A percentile compares a stretch with the other conserved stretches of the same genome.
phyloP scores from a whole-genome alignment of 2,113 vertebrate genomes.

The Sturnus vulgaris region DNA sequence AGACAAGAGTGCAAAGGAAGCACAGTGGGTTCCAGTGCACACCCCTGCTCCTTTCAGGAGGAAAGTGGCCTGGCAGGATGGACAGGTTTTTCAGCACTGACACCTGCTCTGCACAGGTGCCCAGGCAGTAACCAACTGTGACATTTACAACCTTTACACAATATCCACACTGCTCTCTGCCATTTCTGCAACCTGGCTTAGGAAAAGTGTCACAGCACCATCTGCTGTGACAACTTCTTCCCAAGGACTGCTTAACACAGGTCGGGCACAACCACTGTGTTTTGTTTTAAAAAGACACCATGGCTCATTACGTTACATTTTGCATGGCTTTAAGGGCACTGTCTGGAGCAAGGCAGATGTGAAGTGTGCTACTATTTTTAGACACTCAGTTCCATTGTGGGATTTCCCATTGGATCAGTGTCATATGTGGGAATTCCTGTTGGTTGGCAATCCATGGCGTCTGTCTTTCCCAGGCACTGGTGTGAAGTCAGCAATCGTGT shows the following conservation, averaged over 20 bases:
- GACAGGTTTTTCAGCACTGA: not conserved
- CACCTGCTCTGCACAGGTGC: conserved; percentile 26
- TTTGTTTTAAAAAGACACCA: not conserved
- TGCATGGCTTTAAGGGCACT: not conserved
- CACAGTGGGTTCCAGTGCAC: not conserved
- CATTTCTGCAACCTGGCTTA: not conserved
- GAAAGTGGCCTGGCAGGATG: not conserved
- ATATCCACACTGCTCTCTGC: conserved; percentile 20
- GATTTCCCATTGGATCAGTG: not conserved
- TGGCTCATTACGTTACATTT: not conserved
- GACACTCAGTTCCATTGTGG: not conserved
- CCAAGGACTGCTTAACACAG: not conserved
- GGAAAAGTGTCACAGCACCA: conserved; percentile 16
- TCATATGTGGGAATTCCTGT: not conserved
- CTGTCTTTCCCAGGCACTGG: not conserved
- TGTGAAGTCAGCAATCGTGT: not conserved
- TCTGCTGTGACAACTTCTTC: conserved; percentile 62
- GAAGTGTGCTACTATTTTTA: not conserved
- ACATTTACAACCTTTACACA: conserved; percentile 64
- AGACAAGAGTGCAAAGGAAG: not conserved
- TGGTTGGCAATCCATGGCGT: fast-evolving
- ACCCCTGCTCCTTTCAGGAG: not conserved
- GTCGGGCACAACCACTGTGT: not conserved
- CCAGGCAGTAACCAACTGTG: conserved; percentile 25
- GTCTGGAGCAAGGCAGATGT: not conserved